A percentile compares a stretch with the other conserved stretches of the same genome.
Conservation (phyloP, 1,140 invertebrate species). For the Diachasma alloeum region DNA sequence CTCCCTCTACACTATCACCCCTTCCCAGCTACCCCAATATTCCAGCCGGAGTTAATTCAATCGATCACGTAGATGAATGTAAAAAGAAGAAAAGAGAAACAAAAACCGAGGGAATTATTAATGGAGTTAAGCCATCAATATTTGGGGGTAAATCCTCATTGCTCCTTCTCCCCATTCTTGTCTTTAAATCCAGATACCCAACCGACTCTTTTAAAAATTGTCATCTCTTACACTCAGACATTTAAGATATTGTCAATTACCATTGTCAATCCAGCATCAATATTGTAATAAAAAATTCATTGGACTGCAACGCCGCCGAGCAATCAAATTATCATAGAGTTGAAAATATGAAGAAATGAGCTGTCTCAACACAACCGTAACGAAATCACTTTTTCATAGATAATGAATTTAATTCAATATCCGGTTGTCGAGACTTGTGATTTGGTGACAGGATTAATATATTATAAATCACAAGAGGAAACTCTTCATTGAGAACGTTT, state of each 20-base stretch:
- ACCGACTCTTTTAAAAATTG: not conserved
- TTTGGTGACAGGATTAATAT: not conserved
- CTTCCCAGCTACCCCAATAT: not conserved
- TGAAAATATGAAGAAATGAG: not conserved
- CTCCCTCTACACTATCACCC: too few relatives aligned
- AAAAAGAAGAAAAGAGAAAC: not conserved
- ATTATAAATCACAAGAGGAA: too few relatives aligned
- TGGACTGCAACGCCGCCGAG: not conserved
- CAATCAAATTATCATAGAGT: not conserved
- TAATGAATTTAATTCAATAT: not conserved
- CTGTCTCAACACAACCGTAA: not conserved
- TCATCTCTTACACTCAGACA: not conserved
- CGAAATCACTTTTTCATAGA: not conserved
- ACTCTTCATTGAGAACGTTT: not conserved
- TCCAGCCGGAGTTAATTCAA: not conserved
- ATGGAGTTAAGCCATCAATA: not conserved
- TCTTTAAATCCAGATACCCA: not conserved
- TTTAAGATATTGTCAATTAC: not conserved
- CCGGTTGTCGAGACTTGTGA: not conserved
- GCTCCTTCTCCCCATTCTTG: not conserved
- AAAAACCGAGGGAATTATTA: not conserved
- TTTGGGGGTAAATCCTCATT: not conserved
- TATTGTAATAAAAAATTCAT: not conserved
- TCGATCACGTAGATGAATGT: not conserved
- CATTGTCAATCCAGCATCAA: too few relatives aligned